Evolutionary conservation across 2,888 invertebrate species (phyloP), one percentile per base, ranked within the genome.

Genomic region (Habrosyne pyritoides): DNA sequence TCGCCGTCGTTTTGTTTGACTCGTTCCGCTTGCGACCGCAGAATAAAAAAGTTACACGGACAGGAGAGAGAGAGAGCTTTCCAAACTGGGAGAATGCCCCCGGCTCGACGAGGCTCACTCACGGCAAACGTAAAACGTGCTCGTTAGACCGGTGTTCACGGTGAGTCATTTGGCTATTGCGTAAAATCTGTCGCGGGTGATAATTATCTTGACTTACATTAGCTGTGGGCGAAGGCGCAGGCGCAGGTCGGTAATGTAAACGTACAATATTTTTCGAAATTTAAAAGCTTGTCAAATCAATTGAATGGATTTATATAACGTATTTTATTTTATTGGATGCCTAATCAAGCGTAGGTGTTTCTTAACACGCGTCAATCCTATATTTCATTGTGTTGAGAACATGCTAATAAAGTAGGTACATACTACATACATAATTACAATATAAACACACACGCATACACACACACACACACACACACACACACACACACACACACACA

Each of bases 1-100:
- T 56, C 59, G 61, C 64, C 51, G 63, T 75, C 64, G 73, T 75
- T 78, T 79, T 79, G 71, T 79, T 75, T 61, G 63, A 60, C 55
- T 53, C 59, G 67, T 66, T 69, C 63, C 67, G 66, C 64, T 66
- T 65, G 69, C 55, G 58, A 53, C 59, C 46, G 57, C 54, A 60
- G 64, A 57, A 63, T 64, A 69, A 66, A n/a, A 69, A 75, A 71
- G 63, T 64, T 59, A 55, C 42, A 42, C 56, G 56, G 46, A 26
- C 26, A 10, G 21, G n/a, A 4, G 33, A 12, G 47, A 47, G 53
- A 46, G 53, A 52, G 33, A 60, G 65, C 64, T 59, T 56, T 60
- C 56, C 58, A 64, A 64, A 54, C 59, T 58, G 56, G 63, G 61
- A 64, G 61, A 59, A 68, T 66, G 68, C 63, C 63, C 62, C 60